Conservation (phyloP, 30 jellyfish, hydroid and myxozoan species). For the Turritopsis rubra region DNA sequence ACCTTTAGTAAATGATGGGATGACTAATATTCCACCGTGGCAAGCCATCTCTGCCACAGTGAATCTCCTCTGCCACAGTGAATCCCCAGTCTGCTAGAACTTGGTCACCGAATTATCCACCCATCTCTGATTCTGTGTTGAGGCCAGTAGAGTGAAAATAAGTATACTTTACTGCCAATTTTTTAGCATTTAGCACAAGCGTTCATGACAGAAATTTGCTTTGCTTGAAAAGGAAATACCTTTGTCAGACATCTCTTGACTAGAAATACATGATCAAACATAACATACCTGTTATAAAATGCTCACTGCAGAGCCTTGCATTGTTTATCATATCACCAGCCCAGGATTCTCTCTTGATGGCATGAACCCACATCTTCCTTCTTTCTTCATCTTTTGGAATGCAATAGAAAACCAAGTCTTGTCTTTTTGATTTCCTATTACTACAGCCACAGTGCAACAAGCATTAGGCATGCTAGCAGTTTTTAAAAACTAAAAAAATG, state of each 20-base stretch:
- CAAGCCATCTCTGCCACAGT: constrained; percentile 38
- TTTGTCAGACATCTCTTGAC: not conserved
- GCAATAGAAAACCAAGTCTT: not conserved
- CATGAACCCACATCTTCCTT: too few relatives aligned
- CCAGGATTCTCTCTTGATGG: not conserved
- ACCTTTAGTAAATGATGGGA: too few relatives aligned
- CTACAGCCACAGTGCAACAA: not conserved
- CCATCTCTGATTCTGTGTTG: not conserved
- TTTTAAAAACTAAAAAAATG: not conserved
- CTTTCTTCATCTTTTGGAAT: too few relatives aligned
- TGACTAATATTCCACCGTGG: constrained; percentile 35
- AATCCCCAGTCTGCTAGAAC: too few relatives aligned
- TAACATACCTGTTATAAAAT: not conserved
- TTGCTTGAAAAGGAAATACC: not conserved
- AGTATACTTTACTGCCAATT: not conserved
- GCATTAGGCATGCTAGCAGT: not conserved
- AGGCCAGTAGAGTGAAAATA: not conserved
- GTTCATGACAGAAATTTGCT: not conserved
- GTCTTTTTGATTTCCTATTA: not conserved
- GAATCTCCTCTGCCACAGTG: too few relatives aligned
- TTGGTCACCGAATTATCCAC: not conserved
- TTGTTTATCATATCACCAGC: not conserved
- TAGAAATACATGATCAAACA: not conserved
- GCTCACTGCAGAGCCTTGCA: not conserved
- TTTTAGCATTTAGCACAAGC: not conserved